Conservation (phyloP, 2,888 invertebrate genomes). For the Phlogophora meticulosa region DNA sequence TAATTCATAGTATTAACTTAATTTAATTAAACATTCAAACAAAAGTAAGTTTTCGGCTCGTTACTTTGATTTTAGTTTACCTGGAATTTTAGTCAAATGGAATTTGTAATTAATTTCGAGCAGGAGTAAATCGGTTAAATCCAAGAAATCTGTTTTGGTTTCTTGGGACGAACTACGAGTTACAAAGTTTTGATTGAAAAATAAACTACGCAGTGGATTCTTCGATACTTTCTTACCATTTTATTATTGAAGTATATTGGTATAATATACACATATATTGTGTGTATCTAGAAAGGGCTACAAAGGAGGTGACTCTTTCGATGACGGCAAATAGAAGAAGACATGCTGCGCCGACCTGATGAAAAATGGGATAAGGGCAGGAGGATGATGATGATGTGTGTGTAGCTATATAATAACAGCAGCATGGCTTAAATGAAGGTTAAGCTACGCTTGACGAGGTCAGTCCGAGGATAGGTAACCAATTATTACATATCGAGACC, state of each 20-base stretch:
- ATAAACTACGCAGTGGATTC: conserved; percentile 19
- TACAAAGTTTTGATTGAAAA: conserved; percentile 38
- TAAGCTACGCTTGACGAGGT: too few species aligned
- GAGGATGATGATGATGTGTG: too few species aligned
- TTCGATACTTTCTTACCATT: not conserved
- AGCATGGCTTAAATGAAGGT: too few species aligned
- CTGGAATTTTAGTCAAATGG: conserved; percentile 9
- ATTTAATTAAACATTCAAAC: conserved; percentile 13
- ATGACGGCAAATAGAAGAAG: too few species aligned
- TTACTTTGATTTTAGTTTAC: conserved; percentile 20
- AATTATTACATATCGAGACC: too few species aligned
- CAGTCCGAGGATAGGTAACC: too few species aligned
- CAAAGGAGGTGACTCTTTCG: too few species aligned
- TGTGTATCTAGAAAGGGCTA: too few species aligned
- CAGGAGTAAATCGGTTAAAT: conserved; percentile 5
- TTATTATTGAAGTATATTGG: not conserved
- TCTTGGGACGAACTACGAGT: conserved; percentile 10
- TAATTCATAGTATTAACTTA: not conserved
- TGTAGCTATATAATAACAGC: too few species aligned
- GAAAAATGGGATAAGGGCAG: too few species aligned
- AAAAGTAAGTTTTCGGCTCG: conserved; percentile 1
- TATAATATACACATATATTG: too few species aligned
- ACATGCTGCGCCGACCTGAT: too few species aligned
- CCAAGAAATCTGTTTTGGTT: conserved; percentile 17
- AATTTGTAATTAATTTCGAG: conserved; percentile 41